Percentiles rank a stretch among this genome's conserved stretches.
Evolutionary conservation across 2,888 invertebrate genomes (phyloP).

Genomic region (Zygogramma bicolorata): DNA sequence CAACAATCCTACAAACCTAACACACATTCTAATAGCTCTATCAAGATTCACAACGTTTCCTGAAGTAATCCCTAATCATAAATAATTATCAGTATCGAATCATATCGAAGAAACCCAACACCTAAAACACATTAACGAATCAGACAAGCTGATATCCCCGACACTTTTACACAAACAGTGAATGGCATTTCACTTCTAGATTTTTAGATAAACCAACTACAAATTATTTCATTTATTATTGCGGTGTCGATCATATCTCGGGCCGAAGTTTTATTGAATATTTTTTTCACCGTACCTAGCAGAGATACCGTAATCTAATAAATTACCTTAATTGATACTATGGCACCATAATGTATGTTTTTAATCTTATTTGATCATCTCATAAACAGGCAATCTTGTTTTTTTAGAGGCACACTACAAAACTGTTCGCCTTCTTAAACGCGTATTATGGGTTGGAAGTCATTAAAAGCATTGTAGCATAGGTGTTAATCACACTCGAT

Average conservation of each 20-base stretch:
- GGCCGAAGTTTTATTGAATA: conserved; percentile 35
- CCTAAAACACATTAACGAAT: conserved; percentile 2
- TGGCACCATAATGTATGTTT: conserved; percentile 30
- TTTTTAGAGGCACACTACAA: conserved; percentile 19
- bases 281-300: conserved; percentile 18
- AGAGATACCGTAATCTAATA: conserved; percentile 38
- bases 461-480: conserved; percentile 19
- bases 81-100: background rate
- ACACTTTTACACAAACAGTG: conserved; percentile 26
- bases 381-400: conserved; percentile 30
- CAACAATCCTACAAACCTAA: too few species aligned
- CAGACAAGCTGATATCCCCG: conserved; percentile 1
- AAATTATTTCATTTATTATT: conserved; percentile 38
- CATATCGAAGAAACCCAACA: background rate
- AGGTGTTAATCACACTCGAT: conserved; percentile 29
- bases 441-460: conserved; percentile 20
- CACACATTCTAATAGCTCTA: background rate
- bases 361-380: conserved; percentile 38
- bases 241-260: conserved; percentile 29
- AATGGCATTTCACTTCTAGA: conserved; percentile 32
- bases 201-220: conserved; percentile 29
- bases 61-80: background rate
- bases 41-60: background rate
- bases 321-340: conserved; percentile 36
- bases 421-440: conserved; percentile 21